Conservation (phyloP, 2,113 vertebrate species). For the Columbina picui region DNA sequence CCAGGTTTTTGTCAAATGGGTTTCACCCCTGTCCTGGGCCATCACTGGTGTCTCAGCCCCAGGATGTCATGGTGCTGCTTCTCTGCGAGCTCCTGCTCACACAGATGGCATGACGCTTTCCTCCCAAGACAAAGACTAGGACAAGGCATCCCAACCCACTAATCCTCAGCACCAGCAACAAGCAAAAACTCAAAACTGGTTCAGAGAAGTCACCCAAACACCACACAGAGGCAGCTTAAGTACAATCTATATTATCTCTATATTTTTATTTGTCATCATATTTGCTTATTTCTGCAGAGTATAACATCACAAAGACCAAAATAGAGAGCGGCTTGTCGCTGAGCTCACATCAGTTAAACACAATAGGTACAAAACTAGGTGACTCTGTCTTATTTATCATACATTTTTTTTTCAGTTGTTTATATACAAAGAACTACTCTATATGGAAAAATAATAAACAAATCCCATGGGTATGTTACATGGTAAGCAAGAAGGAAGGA, state of each 20-base stretch:
- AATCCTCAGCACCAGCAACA: neutral
- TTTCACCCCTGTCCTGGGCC: neutral
- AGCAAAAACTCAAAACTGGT: neutral
- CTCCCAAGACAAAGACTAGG: neutral
- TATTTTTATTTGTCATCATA: slow-evolving; percentile 76
- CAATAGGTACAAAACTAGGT: slow-evolving; percentile 82
- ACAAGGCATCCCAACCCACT: neutral
- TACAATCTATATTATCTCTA: slow-evolving; percentile 83
- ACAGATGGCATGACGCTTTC: accelerated
- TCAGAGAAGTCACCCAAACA: neutral
- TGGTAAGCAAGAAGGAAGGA: slow-evolving; percentile 23
- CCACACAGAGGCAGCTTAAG: slow-evolving; percentile 52
- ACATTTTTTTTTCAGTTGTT: slow-evolving; percentile 73
- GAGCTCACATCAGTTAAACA: slow-evolving; percentile 76
- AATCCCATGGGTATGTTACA: slow-evolving; percentile 66
- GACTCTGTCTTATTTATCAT: slow-evolving; percentile 79
- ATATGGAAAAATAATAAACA: slow-evolving; percentile 71
- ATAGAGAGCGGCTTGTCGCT: slow-evolving; percentile 78
- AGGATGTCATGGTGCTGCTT: neutral
- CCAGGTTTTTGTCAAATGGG: neutral
- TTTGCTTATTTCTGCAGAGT: slow-evolving; percentile 76
- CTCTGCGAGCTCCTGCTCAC: neutral
- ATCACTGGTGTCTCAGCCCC: neutral
- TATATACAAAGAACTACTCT: slow-evolving; percentile 84
- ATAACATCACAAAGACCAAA: slow-evolving; percentile 82